Evolutionary conservation across 2,888 invertebrate genomes (phyloP), one percentile per base, ranked within the genome.

Genomic region (Drosophila trichaetosa): DNA sequence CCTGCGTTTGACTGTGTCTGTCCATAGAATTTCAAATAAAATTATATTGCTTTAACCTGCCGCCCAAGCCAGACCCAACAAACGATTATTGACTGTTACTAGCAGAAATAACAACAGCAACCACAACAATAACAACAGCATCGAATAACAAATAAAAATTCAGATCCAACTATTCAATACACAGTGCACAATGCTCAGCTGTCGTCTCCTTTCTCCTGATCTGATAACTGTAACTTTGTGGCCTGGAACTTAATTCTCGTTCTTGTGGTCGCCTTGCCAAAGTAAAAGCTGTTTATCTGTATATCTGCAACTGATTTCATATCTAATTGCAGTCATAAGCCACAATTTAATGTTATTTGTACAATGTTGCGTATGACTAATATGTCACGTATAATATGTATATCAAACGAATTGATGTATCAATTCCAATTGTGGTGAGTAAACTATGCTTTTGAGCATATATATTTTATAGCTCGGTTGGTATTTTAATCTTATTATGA

Each of bases 21-120:
- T 61, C 73, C 76, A 87, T 75, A 75, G 69, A 88, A 88, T 88
- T 86, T 64, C 73, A 72, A 83, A 75, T 73, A 70, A 85, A 84
- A 88, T 77, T 69, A 69, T 82, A 86, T 88, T 82, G 72, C 74
- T 62, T 64, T 62, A 56, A 54, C 66, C 57, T 53, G 38, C 27
- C 69, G 58, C 49, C 65, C 66, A 38, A 24, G 36, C 18, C 18
- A 77, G 84, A 80, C 85, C 74, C 75, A 72, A 73, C 75, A 80
- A 79, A 69, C 74, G 82, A 78, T 83, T 83, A 86, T 73, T 68
- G 66, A 49, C 51, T 57, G 31, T 13, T 57, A 40, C 40, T n/a
- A 57, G 10, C n/a, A 10, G 21, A 13, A 40, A 29, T 40, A 29
- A 31, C 29, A 33, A 33, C 1, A 21, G n/a, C 29, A 31, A 18